These are phyloP conservation scores for Psix sp. DNA, from an alignment of 1,140 invertebrate genomes.

Conservation along the genomic window DNA sequence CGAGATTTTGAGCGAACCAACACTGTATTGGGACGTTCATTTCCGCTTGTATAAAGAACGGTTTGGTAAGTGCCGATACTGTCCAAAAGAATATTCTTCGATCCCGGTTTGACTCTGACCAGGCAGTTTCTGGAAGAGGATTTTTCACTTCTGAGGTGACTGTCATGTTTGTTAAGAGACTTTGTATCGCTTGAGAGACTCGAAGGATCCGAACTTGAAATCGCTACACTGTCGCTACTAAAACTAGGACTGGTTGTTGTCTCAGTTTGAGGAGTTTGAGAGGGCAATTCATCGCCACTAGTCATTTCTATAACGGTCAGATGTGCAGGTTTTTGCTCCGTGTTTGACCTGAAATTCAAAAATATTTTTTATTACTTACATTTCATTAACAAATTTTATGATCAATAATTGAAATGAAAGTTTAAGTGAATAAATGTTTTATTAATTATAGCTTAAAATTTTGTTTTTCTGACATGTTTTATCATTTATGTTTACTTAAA, in stretches of 20 bases:
- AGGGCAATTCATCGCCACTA: slow-evolving; percentile 55
- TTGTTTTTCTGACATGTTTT: too few relatives aligned
- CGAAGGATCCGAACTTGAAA: slow-evolving; percentile 73
- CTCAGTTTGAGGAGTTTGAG: slow-evolving; percentile 56
- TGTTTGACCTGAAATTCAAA: slow-evolving; percentile 23
- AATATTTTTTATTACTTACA: slow-evolving; percentile 1
- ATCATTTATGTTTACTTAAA: too few relatives aligned
- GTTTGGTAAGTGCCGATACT: slow-evolving; percentile 83
- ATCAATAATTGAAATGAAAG: background rate
- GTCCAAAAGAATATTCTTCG: slow-evolving; percentile 87
- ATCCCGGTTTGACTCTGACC: slow-evolving; percentile 83
- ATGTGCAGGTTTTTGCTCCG: slow-evolving; percentile 31
- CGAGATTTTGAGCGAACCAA: slow-evolving; percentile 66
- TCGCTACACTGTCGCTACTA: slow-evolving; percentile 71
- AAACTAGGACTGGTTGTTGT: slow-evolving; percentile 70
- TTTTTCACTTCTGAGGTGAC: slow-evolving; percentile 15
- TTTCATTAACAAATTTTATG: background rate
- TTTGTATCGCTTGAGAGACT: slow-evolving; percentile 69
- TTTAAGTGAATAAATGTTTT: too few relatives aligned
- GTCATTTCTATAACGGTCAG: slow-evolving; percentile 71
- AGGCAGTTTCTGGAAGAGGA: slow-evolving; percentile 82
- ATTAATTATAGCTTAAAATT: too few relatives aligned
- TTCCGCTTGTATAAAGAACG: slow-evolving; percentile 80
- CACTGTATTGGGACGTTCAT: slow-evolving; percentile 66
- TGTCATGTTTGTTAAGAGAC: slow-evolving; percentile 5